Evolutionary conservation across 2,113 vertebrate genomes (phyloP).

Genomic region (Limanda limanda): DNA sequence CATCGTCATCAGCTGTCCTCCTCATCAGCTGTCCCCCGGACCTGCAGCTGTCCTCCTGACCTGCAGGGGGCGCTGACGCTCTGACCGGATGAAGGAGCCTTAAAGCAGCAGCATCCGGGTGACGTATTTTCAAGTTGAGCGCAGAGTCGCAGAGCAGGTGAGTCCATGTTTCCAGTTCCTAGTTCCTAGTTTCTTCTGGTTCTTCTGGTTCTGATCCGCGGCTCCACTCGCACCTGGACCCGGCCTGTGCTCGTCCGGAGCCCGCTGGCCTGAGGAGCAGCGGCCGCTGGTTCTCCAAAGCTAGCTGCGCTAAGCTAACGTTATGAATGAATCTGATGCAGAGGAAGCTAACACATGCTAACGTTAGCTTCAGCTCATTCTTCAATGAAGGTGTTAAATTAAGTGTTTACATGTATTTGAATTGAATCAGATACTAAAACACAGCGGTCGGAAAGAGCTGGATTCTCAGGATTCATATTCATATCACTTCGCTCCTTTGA

Average conservation of each 20-base stretch:
- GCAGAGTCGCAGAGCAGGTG: slow-evolving; percentile 28
- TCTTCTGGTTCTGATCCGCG: rapidly evolving
- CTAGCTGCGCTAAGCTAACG: slow-evolving; percentile 35
- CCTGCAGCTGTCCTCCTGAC: slow-evolving; percentile 7
- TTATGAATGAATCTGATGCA: slow-evolving; percentile 27
- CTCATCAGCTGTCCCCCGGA: too few species aligned
- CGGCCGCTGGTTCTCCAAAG: rapidly evolving
- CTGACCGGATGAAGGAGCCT: rapidly evolving
- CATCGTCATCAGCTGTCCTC: slow-evolving; percentile 19
- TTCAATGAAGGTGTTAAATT: too few species aligned
- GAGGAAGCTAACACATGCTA: slow-evolving; percentile 44
- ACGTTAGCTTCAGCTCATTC: background rate
- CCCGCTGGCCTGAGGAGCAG: rapidly evolving
- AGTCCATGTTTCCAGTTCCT: background rate
- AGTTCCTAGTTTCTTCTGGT: rapidly evolving
- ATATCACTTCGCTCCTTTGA: too few species aligned
- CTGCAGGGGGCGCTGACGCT: slow-evolving; percentile 34
- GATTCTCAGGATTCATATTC: too few species aligned
- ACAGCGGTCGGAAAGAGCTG: too few species aligned
- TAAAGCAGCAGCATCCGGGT: background rate
- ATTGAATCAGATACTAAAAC: too few species aligned
- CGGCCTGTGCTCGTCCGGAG: rapidly evolving
- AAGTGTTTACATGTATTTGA: too few species aligned
- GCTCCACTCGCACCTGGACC: background rate
- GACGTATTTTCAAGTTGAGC: slow-evolving; percentile 31